A percentile compares a stretch with the other conserved stretches of the same genome.
phyloP scores from a whole-genome alignment of 2,888 invertebrate species.

The Orthosia gothica region DNA sequence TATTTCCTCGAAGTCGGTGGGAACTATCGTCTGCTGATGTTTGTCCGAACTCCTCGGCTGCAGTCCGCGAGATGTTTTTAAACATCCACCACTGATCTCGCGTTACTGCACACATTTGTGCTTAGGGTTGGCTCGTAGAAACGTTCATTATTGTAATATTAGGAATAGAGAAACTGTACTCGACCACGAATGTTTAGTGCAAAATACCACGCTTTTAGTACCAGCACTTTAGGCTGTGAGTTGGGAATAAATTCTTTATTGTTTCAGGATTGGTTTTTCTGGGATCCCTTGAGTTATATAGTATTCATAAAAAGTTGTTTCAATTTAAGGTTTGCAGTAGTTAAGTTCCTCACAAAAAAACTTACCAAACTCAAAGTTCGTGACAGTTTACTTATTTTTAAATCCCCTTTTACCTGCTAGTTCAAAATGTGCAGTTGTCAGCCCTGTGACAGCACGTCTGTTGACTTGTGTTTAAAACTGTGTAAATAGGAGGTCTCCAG shows the following conservation, averaged over 20 bases:
- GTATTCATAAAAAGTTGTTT: too few species aligned
- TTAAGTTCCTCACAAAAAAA: too few species aligned
- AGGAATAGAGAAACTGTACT: too few species aligned
- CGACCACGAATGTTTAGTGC: too few species aligned
- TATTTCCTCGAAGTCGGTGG: conserved; percentile 46
- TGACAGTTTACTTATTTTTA: neutral
- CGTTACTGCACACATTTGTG: conserved; percentile 71
- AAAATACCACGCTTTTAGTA: too few species aligned
- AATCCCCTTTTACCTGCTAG: neutral
- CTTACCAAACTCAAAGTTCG: too few species aligned
- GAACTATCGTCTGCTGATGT: conserved; percentile 49
- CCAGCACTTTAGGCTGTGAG: too few species aligned
- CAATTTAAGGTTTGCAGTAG: too few species aligned
- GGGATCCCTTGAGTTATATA: too few species aligned
- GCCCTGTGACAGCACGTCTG: conserved; percentile 72
- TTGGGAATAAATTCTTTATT: too few species aligned
- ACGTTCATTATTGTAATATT: too few species aligned
- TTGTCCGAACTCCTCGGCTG: conserved; percentile 44
- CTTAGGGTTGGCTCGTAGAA: conserved; percentile 18
- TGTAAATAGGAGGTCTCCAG: conserved; percentile 83
- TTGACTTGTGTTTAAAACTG: conserved; percentile 88
- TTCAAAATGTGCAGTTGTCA: conserved; percentile 53
- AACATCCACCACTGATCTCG: conserved; percentile 75
- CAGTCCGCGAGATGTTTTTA: conserved; percentile 76
- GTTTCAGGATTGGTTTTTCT: too few species aligned